These are phyloP conservation scores for Peromyscus maniculatus DNA, from an alignment of 2,113 vertebrate species.

Conservation along the genomic window DNA sequence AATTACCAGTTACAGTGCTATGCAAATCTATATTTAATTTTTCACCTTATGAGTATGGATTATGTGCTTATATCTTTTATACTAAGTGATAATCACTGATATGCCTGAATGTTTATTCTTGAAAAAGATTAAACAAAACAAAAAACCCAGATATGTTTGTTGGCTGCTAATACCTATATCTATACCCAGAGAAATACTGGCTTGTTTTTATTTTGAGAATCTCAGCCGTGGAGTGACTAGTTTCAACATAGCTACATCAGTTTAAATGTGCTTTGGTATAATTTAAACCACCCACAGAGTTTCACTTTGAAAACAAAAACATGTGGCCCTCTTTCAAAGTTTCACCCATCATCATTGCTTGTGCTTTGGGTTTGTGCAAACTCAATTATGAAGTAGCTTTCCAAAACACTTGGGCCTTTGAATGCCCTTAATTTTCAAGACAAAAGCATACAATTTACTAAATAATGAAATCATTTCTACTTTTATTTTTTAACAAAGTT, in stretches of 20 bases:
- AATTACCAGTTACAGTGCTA: background rate
- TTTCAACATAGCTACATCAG: slow-evolving; percentile 53
- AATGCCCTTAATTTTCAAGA: slow-evolving; percentile 36
- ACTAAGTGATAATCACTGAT: background rate
- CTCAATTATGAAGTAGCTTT: slow-evolving; percentile 35
- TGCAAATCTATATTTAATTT: background rate
- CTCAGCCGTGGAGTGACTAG: slow-evolving; percentile 49
- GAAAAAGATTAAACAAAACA: slow-evolving; percentile 9
- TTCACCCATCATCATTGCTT: slow-evolving; percentile 37
- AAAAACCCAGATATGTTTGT: background rate
- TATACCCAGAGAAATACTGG: slow-evolving; percentile 28
- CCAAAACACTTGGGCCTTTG: background rate
- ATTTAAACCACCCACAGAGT: slow-evolving; percentile 75
- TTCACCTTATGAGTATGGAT: background rate
- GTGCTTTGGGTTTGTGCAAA: slow-evolving; percentile 28
- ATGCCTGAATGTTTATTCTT: background rate
- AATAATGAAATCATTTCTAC: background rate
- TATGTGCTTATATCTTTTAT: background rate
- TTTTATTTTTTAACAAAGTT: slow-evolving; percentile 22
- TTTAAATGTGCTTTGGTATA: slow-evolving; percentile 80
- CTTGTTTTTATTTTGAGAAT: slow-evolving; percentile 49
- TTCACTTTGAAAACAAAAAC: slow-evolving; percentile 80
- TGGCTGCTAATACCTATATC: background rate
- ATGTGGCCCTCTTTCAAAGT: slow-evolving; percentile 57
- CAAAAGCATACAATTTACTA: background rate